Conservation (phyloP, 2,888 invertebrate genomes). For the Stenodera caucasica region DNA sequence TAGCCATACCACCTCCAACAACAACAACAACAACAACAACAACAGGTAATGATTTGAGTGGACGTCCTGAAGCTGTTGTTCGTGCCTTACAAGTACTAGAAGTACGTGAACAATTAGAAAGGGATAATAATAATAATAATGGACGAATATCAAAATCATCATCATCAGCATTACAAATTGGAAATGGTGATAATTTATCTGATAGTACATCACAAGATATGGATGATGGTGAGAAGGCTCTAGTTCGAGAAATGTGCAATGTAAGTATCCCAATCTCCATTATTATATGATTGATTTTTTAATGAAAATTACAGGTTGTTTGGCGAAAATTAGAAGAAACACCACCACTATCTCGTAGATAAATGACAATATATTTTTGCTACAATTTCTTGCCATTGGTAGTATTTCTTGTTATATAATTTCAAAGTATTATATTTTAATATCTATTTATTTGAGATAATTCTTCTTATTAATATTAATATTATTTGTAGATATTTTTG, state of each 20-base stretch:
- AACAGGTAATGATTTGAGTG: constrained; percentile 58
- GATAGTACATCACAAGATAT: constrained; percentile 62
- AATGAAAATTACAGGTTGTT: constrained; percentile 66
- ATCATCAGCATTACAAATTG: background rate
- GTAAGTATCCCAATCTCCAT: too few species aligned
- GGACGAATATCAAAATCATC: constrained; percentile 37
- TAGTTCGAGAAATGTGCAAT: constrained; percentile 95
- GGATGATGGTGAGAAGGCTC: constrained; percentile 88
- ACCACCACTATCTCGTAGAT: constrained; percentile 65
- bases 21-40: background rate
- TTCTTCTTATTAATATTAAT: constrained; percentile 14
- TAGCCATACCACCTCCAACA: constrained; percentile 43
- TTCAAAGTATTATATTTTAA: constrained; percentile 26
- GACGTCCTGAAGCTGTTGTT: constrained; percentile 89
- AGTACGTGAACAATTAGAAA: constrained; percentile 88
- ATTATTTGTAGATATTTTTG: constrained; percentile 21
- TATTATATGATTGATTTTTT: constrained; percentile 1
- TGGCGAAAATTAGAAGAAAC: constrained; percentile 89
- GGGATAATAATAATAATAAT: constrained; percentile 56
- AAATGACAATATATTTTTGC: constrained; percentile 6
- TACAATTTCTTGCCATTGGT: constrained; percentile 24
- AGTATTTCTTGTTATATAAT: constrained; percentile 2
- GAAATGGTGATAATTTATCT: constrained; percentile 40
- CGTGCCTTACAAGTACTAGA: constrained; percentile 78
- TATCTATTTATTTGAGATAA: constrained; percentile 20